Evolutionary conservation across 2,113 vertebrate genomes (phyloP), one percentile per base, ranked within the genome.

Genomic region (Myotis davidii): DNA sequence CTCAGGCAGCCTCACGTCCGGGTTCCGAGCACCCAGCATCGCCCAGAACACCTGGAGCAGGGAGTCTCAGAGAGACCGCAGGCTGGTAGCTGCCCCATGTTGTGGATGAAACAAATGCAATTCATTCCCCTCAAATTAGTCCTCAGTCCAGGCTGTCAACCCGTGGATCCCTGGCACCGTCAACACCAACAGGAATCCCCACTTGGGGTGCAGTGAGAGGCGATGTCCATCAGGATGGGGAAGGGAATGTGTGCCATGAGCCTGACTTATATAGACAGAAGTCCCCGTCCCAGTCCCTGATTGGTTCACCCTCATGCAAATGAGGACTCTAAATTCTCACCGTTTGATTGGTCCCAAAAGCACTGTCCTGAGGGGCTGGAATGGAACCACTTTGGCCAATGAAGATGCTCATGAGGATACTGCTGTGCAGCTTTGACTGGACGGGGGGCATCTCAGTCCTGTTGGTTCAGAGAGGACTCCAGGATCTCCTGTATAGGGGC

Each of bases 41-140:
- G 3, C 17, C 25, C 20, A 21, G 32, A 74, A 64, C 20, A 65
- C 48, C 20, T 13, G 54, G 82, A 56, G 16, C 25, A 25, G 34
- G 90, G 39, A 83, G 9, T 29, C 69, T 67, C 39, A 64, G 70
- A 70, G 45, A 78, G 52, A 34, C 10, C 21, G 56, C 52, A 7
- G 13, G 13, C 25, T 32, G 39, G 34, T 7, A 27, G 34, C 2
- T 6, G 13, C 16, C 20, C 48, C 23, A 0, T 10, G 27, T 18
- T 48, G 56, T 9, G 37, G 42, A 74, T 48, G 32, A 79, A 90
- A 65, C 34, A 94, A 72, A 73, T 50, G 20, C 42, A 97, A n/a
- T 48, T 70, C 5, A 2, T 65, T 79, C 39, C 54, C 42, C 23
- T 95, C 7, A 6, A 79, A 45, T 78, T 37, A 78, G 27, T 73